Evolutionary conservation across 1,140 invertebrate species (phyloP).

Genomic region (Tetramorium alpestre): DNA sequence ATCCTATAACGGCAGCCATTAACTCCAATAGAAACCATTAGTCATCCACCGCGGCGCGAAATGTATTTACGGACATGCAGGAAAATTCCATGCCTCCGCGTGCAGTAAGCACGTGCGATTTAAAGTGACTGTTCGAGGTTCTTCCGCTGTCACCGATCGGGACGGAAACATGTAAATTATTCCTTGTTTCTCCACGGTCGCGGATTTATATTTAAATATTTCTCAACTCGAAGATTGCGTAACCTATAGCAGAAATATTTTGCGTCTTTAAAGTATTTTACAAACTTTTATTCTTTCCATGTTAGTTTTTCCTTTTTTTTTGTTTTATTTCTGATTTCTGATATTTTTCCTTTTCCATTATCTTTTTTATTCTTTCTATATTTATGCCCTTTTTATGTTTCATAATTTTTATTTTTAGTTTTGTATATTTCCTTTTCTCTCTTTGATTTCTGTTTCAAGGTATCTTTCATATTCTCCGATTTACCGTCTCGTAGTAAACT

Average conservation of each 20-base stretch:
- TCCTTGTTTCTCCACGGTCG: neutral
- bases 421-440: neutral
- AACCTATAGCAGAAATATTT: neutral
- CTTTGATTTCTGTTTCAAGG: neutral
- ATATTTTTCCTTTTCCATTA: neutral
- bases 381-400: neutral
- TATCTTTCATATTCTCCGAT: neutral
- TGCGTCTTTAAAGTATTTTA: neutral
- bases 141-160: neutral
- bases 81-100: conserved; percentile 66
- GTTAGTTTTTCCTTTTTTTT: neutral
- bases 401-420: neutral
- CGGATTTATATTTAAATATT: neutral
- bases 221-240: neutral
- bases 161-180: neutral
- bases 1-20: conserved; percentile 18
- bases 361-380: neutral
- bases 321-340: neutral
- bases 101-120: conserved; percentile 26
- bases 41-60: conserved; percentile 27
- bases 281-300: neutral
- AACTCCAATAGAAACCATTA: conserved; percentile 53
- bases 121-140: neutral
- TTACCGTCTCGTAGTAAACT: neutral
- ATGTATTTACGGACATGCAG: conserved; percentile 23